Evolutionary conservation across 2,113 vertebrate species (phyloP).

Genomic region (Heterotilapia buettikoferi): DNA sequence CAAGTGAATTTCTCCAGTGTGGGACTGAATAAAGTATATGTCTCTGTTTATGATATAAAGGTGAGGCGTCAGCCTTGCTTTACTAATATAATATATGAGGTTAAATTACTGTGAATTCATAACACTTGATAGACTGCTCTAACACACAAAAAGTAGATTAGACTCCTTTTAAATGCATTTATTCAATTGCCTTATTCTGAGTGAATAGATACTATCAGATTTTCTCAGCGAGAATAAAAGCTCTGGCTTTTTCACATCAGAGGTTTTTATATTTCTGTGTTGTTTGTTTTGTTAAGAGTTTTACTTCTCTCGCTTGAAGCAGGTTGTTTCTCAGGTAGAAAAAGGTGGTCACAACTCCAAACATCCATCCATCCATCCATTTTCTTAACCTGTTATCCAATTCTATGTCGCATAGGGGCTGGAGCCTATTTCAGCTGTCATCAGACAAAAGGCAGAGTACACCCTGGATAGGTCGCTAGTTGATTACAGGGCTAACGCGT

Average conservation of each 20-base stretch:
- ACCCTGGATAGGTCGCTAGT: neutral
- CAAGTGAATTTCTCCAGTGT: neutral
- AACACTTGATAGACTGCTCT: neutral
- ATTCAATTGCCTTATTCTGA: neutral
- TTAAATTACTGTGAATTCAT: neutral
- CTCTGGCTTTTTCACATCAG: neutral
- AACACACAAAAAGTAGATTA: neutral
- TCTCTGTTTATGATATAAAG: neutral
- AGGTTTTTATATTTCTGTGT: neutral
- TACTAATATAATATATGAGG: neutral
- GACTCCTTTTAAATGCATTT: neutral
- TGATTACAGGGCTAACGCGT: neutral
- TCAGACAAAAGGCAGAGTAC: neutral
- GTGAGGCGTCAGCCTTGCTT: neutral
- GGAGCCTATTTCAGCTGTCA: neutral
- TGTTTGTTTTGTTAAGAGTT: neutral
- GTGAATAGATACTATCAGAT: neutral
- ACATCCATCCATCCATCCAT: neutral
- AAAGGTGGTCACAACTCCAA: neutral
- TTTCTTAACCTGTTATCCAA: neutral
- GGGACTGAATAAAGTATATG: neutral
- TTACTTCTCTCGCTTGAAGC: neutral
- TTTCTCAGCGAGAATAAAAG: neutral
- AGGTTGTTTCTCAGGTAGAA: neutral
- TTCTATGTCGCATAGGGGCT: neutral